phyloP scores from a whole-genome alignment of 1,140 invertebrate genomes.

The Physella acuta region DNA sequence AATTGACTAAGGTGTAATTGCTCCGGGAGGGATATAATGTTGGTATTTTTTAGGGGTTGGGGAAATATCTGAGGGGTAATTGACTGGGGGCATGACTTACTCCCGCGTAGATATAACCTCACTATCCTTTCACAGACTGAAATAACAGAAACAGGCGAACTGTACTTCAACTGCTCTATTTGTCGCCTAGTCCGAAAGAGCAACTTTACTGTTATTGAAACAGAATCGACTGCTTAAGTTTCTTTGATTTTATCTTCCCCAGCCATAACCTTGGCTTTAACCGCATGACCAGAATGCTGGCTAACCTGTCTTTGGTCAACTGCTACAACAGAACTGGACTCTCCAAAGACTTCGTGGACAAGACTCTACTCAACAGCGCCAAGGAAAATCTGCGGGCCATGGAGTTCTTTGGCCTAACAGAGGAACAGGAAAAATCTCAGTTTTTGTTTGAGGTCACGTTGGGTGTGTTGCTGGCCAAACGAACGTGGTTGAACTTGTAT shows the following conservation, averaged over 20 bases:
- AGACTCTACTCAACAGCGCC: slow-evolving; percentile 87
- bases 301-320: slow-evolving; percentile 82
- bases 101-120: too few relatives aligned
- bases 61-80: too few relatives aligned
- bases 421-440: slow-evolving; percentile 90
- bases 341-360: slow-evolving; percentile 67
- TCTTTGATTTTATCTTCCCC: slow-evolving; percentile 22
- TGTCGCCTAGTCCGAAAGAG: neutral
- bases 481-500: slow-evolving; percentile 42
- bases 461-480: slow-evolving; percentile 68
- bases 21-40: too few relatives aligned
- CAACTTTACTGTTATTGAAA: neutral
- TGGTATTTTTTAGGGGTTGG: too few relatives aligned
- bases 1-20: too few relatives aligned
- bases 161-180: neutral
- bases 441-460: slow-evolving; percentile 98
- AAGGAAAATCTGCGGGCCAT: slow-evolving; percentile 91
- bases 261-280: slow-evolving; percentile 92
- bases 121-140: too few relatives aligned
- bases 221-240: neutral
- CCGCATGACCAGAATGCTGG: slow-evolving; percentile 95
- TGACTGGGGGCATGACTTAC: too few relatives aligned
- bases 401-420: slow-evolving; percentile 96
- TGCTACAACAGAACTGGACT: slow-evolving; percentile 89
- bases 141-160: neutral